A percentile compares a stretch with the other conserved stretches of the same genome.
Conservation (phyloP, 2,113 vertebrate species). For the Platysteira castanea region DNA sequence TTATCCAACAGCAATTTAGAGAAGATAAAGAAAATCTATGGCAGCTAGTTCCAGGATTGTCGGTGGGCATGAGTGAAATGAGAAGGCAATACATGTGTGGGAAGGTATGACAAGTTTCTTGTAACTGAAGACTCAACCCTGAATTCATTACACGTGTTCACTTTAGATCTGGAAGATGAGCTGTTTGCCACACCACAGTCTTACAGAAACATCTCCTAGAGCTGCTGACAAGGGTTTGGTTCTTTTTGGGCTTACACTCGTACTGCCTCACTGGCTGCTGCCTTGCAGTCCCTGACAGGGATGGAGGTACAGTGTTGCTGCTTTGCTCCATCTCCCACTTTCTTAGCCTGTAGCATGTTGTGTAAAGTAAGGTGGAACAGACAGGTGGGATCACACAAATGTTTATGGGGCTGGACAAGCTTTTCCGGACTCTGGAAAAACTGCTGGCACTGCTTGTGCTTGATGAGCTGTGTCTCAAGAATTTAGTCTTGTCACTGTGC, state of each 20-base stretch:
- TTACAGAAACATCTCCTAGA: not conserved
- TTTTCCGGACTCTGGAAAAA: not conserved
- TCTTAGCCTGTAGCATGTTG: not conserved
- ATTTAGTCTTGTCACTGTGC: not conserved
- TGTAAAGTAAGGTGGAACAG: not conserved
- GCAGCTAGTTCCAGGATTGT: not conserved
- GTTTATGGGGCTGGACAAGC: not conserved
- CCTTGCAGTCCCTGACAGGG: not conserved
- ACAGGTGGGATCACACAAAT: fast-evolving
- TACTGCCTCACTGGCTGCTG: not conserved
- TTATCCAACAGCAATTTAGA: not conserved
- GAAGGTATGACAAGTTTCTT: not conserved
- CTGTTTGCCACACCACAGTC: not conserved
- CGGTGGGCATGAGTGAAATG: not conserved
- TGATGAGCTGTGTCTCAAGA: not conserved
- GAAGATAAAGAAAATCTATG: not conserved
- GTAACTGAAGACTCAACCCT: not conserved
- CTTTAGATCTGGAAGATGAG: not conserved
- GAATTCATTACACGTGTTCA: not conserved
- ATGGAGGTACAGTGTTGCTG: not conserved
- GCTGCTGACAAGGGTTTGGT: not conserved
- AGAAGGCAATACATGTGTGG: not conserved
- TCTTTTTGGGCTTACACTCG: fast-evolving
- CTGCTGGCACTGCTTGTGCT: not conserved
- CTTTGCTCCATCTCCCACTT: not conserved